Evolutionary conservation across 2,113 vertebrate genomes (phyloP).

Genomic region (Willisornis vidua): DNA sequence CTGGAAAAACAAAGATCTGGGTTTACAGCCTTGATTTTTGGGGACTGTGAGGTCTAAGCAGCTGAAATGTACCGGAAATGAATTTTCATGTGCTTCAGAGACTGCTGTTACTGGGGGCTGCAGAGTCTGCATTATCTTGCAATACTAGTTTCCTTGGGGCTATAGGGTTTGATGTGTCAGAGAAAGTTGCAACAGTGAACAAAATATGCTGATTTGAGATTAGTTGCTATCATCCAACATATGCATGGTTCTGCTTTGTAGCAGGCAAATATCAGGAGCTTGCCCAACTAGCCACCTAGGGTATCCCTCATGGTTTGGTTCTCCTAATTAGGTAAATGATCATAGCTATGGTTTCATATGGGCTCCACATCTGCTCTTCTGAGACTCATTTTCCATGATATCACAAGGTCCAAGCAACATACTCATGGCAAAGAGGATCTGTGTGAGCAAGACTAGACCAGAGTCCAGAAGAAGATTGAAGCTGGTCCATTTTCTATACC

Average conservation of each 20-base stretch:
- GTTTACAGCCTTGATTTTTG: background rate
- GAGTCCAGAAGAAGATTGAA: background rate
- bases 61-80: background rate
- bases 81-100: background rate
- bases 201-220: background rate
- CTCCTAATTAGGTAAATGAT: background rate
- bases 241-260: background rate
- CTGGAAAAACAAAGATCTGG: background rate
- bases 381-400: background rate
- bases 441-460: fast-evolving
- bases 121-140: background rate
- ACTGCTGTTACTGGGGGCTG: background rate
- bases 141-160: background rate
- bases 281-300: background rate
- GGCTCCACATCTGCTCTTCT: background rate
- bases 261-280: background rate
- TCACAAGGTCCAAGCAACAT: background rate
- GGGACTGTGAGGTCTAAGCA: background rate
- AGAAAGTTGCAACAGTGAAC: background rate
- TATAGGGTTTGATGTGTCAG: background rate
- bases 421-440: background rate
- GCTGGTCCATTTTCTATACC: background rate
- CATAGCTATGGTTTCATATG: background rate
- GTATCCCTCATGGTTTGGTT: background rate
- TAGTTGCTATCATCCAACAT: background rate